Evolutionary conservation across 1,140 invertebrate species (phyloP).

Genomic region (Macrobrachium rosenbergii): DNA sequence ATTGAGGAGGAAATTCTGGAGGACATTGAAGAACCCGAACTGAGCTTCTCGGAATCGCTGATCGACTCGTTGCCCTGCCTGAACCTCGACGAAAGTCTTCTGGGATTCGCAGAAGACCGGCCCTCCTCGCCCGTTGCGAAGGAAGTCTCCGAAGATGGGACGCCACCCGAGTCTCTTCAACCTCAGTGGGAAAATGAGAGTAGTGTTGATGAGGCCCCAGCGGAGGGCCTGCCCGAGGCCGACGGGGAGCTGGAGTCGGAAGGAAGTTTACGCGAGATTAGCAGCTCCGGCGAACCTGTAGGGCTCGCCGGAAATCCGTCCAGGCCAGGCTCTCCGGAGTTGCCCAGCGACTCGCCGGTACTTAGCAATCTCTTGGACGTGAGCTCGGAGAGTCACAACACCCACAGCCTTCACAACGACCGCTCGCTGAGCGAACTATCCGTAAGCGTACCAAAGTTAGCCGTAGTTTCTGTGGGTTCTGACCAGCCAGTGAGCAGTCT

Average conservation of each 20-base stretch:
- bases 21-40: constrained; percentile 21
- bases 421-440: constrained; percentile 34
- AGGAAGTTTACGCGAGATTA: not conserved
- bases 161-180: too few relatives aligned
- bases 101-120: too few relatives aligned
- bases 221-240: not conserved
- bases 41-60: not conserved
- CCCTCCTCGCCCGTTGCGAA: too few relatives aligned
- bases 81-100: not conserved
- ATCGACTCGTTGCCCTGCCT: not conserved
- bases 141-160: too few relatives aligned
- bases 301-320: not conserved
- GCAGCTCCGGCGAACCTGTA: too few relatives aligned
- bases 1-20: constrained; percentile 17
- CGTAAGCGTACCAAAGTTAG: constrained; percentile 20
- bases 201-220: too few relatives aligned
- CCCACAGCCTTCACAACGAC: constrained; percentile 10
- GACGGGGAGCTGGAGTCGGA: not conserved
- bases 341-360: not conserved
- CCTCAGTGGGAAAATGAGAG: too few relatives aligned
- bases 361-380: constrained; percentile 7
- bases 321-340: not conserved
- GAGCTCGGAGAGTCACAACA: not conserved
- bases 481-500: constrained; percentile 12
- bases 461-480: constrained; percentile 12